phyloP scores from a whole-genome alignment of 2,797 vertebrate genomes.

The Thamnophis elegans region DNA sequence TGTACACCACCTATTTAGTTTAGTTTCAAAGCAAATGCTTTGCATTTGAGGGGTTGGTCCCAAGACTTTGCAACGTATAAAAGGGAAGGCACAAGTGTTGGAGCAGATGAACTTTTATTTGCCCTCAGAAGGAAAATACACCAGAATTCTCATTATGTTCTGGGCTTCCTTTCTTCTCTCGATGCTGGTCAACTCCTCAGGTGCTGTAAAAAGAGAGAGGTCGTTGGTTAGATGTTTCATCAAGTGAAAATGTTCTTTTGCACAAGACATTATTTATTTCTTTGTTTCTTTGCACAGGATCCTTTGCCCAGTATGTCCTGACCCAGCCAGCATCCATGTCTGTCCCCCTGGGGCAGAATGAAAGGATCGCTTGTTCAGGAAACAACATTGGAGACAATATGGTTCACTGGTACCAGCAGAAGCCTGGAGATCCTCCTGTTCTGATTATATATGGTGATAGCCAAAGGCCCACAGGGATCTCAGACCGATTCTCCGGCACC shows the following conservation, averaged over 20 bases:
- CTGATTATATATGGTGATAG: background rate
- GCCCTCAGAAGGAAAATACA: too few relatives aligned
- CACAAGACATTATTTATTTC: background rate
- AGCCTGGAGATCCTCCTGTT: background rate
- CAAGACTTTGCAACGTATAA: background rate
- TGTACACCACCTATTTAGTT: background rate
- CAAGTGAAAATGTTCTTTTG: background rate
- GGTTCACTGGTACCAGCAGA: background rate
- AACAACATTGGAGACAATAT: fast-evolving
- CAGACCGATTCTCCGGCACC: background rate
- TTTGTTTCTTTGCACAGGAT: background rate
- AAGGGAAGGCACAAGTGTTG: too few relatives aligned
- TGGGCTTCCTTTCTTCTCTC: background rate
- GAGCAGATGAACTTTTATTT: too few relatives aligned
- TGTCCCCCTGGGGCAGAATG: background rate
- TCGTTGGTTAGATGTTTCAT: background rate
- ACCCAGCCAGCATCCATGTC: background rate
- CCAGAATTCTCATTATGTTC: background rate
- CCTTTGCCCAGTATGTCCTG: background rate
- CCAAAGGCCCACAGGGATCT: background rate
- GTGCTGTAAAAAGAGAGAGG: background rate
- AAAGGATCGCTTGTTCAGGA: background rate
- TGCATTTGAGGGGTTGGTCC: background rate
- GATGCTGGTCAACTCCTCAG: background rate
- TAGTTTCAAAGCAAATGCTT: background rate